Evolutionary conservation across 2,888 invertebrate genomes (phyloP).

Genomic region (Eubasilissa splendida): DNA sequence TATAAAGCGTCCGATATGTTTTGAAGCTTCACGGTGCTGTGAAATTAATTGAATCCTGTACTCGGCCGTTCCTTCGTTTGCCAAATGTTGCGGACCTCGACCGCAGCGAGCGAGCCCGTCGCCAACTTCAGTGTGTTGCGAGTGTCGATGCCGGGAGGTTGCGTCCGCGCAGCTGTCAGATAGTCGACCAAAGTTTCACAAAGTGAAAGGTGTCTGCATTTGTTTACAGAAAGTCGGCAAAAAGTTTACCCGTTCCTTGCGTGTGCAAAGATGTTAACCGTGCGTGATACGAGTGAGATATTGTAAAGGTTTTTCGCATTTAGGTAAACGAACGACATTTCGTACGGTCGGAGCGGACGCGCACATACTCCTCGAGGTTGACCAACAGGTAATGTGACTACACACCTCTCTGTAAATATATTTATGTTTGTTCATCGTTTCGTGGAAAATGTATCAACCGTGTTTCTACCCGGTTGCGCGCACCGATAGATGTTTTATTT

Average conservation of each 20-base stretch:
- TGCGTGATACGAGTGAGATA: conserved; percentile 29
- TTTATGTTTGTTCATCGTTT: conserved; percentile 6
- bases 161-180: conserved; percentile 4
- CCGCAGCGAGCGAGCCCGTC: neutral
- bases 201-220: conserved; percentile 46
- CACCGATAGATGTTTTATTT: neutral
- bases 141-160: conserved; percentile 10
- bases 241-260: conserved; percentile 21
- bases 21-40: neutral
- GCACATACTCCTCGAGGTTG: conserved; percentile 10
- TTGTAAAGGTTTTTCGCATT: conserved; percentile 16
- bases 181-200: conserved; percentile 19
- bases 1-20: neutral
- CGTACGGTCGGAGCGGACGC: conserved; percentile 25
- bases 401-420: neutral
- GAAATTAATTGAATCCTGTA: neutral
- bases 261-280: conserved; percentile 22
- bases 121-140: conserved; percentile 20
- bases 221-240: conserved; percentile 38
- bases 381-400: conserved; percentile 11
- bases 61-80: neutral
- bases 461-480: neutral
- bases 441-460: neutral
- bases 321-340: conserved; percentile 29
- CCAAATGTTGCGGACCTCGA: neutral